These are phyloP conservation scores for Orthonevra nobilis DNA, from an alignment of 2,888 invertebrate species.

Conservation along the genomic window DNA sequence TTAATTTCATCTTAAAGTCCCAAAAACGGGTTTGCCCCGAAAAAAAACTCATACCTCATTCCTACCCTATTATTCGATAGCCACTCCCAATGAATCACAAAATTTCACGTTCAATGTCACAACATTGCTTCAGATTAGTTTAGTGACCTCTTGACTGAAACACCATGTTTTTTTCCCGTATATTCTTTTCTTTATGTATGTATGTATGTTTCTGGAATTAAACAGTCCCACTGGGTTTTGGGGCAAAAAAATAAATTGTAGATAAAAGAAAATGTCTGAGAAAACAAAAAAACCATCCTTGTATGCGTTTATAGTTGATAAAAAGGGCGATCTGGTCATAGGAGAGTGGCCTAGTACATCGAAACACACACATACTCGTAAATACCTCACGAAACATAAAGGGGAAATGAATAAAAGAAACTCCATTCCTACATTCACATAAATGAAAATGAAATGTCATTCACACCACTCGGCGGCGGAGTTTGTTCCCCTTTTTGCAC, in stretches of 20 bases:
- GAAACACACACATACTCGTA: conserved; percentile 61
- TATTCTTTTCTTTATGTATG: neutral
- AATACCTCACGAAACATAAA: conserved; percentile 38
- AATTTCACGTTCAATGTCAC: conserved; percentile 51
- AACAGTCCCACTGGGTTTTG: conserved; percentile 9
- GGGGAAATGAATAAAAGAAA: conserved; percentile 41
- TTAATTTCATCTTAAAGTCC: no score
- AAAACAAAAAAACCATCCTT: neutral
- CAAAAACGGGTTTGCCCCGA: no score
- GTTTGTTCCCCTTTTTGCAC: conserved; percentile 50
- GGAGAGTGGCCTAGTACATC: conserved; percentile 1
- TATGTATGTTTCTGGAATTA: no score
- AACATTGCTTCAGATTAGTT: conserved; percentile 59
- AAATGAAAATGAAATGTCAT: conserved; percentile 67
- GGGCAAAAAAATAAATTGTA: neutral
- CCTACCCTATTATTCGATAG: no score
- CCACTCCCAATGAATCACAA: conserved; percentile 17
- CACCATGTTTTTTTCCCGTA: conserved; percentile 2
- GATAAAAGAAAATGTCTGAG: conserved; percentile 42
- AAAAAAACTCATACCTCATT: no score
- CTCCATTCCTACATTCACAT: conserved; percentile 41
- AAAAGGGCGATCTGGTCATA: conserved; percentile 62
- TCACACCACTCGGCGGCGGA: conserved; percentile 56
- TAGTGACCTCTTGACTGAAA: conserved; percentile 60
- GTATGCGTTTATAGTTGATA: no score